Evolutionary conservation across 2,888 invertebrate species (phyloP).

Genomic region (Acanthoscelides obtectus): DNA sequence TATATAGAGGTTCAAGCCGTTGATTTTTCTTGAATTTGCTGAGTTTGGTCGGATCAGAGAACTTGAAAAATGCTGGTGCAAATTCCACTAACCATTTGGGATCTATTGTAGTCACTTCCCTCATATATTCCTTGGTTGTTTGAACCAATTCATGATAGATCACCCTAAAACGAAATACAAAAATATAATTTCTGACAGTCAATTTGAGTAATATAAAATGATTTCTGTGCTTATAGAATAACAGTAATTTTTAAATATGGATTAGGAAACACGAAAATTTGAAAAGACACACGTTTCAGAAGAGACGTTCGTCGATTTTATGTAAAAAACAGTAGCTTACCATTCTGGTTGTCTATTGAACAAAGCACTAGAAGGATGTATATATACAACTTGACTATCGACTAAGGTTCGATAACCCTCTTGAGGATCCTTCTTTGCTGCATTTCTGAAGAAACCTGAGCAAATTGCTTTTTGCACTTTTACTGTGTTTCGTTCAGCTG

Average conservation of each 20-base stretch:
- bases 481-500: conserved; percentile 92
- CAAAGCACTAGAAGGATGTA: conserved; percentile 96
- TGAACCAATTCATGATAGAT: conserved; percentile 98
- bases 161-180: conserved; percentile 59
- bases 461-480: conserved; percentile 97
- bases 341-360: conserved; percentile 99
- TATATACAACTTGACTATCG: conserved; percentile 97
- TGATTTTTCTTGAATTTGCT: conserved; percentile 99
- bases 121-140: conserved; percentile 99
- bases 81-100: conserved; percentile 99
- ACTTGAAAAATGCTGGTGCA: conserved; percentile 98
- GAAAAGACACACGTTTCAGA: too few relatives aligned
- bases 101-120: conserved; percentile 95
- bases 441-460: conserved; percentile 97
- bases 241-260: too few relatives aligned
- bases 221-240: too few relatives aligned
- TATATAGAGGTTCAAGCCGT: conserved; percentile 93
- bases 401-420: conserved; percentile 96
- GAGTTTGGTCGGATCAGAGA: conserved; percentile 96
- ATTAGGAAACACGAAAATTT: too few relatives aligned
- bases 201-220: too few relatives aligned
- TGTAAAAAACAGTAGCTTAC: conserved; percentile 49
- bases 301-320: too few relatives aligned
- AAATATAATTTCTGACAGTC: not conserved
- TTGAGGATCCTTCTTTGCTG: conserved; percentile 98